Evolutionary conservation across 2,113 vertebrate genomes (phyloP).

Genomic region (Phrynosoma platyrhinos): DNA sequence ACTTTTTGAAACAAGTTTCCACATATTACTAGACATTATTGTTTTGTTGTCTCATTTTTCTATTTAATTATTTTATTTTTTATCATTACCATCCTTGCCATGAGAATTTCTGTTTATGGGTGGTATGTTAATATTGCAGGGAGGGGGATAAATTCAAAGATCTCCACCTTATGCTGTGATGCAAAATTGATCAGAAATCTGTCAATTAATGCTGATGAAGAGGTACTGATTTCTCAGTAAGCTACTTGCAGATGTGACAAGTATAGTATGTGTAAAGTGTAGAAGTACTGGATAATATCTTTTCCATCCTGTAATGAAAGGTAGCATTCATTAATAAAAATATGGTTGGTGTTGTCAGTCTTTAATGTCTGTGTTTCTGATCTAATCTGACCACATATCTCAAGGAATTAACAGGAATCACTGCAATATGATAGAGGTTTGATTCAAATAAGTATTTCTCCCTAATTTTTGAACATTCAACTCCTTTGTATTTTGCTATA

Average conservation of each 20-base stretch:
- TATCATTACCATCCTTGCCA: not conserved
- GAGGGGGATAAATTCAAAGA: too few species aligned
- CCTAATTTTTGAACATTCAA: not conserved
- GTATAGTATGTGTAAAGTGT: too few species aligned
- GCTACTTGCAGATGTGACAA: constrained; percentile 10
- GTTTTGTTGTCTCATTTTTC: not conserved
- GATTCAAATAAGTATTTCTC: not conserved
- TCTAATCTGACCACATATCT: constrained; percentile 50
- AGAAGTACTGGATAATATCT: constrained; percentile 34
- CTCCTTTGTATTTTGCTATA: constrained; percentile 39
- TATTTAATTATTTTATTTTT: not conserved
- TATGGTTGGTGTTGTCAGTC: constrained; percentile 30
- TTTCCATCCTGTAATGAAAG: constrained; percentile 57
- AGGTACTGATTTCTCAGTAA: too few species aligned
- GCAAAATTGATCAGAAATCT: too few species aligned
- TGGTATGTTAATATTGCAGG: too few species aligned
- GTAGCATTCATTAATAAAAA: constrained; percentile 61
- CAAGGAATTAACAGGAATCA: constrained; percentile 30
- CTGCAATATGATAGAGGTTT: not conserved
- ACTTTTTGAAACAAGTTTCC: constrained; percentile 18
- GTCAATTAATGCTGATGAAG: too few species aligned
- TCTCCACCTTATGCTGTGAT: too few species aligned
- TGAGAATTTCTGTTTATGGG: too few species aligned
- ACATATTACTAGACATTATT: not conserved
- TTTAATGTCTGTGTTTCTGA: constrained; percentile 30